Evolutionary conservation across 2,797 vertebrate species (phyloP), one percentile per base, ranked within the genome.

Genomic region (Petrocephalus sullivani): DNA sequence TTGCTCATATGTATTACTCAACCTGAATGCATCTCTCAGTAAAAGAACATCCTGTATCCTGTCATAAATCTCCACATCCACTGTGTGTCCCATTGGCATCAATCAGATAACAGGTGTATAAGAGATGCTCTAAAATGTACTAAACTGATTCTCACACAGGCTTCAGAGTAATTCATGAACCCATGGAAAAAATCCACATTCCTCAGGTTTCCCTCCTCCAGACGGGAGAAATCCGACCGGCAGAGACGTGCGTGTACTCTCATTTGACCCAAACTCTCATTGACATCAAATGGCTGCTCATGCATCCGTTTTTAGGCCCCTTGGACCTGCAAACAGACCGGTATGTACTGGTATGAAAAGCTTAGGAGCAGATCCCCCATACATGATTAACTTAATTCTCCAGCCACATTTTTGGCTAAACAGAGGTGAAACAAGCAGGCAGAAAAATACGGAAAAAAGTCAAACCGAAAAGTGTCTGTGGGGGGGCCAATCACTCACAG

Each of bases 401-500:
- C 21, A 16, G 58, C 19, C 41, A 87, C 86, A 87, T 51, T 64
- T 51, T 64, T 33, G 57, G 56, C 49, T 51, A 56, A 56, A 56
- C n/a, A n/a, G 57, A 37, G 23, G 49, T 1, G 54, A 37, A 58
- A 64, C 12, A 53, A 28, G 87, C 21, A 37, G 56, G 75, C 3
- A n/a, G 23, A 84, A 14, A 33, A 75, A 85, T 8, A 37, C 1
- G 16, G 28, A 56, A 37, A 19, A 60, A 84, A 5, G 71, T n/a
- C 9, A 2, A 21, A 56, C 33, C 1, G 41, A 87, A 9, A 56
- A 3, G 46, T 19, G 67, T 41, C 33, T 41, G 67, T 71, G 33
- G 67, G 64, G 21, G 67, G 86, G 2, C 64, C 37, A 21, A 21
- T 57, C 46, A 95, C 97, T 92, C 93, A 98, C 97, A 2, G 93